A percentile compares a stretch with the other conserved stretches of the same genome.
phyloP scores from a whole-genome alignment of 2,113 vertebrate species.

The Corythaeola cristata region DNA sequence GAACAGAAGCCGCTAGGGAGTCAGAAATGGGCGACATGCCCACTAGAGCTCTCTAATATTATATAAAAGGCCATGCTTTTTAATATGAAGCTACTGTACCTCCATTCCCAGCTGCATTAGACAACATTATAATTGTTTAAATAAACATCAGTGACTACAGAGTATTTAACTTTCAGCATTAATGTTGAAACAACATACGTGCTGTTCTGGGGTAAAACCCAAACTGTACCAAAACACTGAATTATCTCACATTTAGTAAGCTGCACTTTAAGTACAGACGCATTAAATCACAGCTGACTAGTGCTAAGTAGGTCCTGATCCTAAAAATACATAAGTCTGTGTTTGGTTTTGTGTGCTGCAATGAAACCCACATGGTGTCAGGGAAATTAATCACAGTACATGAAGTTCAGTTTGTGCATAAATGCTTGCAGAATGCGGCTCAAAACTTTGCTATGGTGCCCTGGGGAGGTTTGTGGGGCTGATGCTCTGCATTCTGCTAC shows the following conservation, averaged over 20 bases:
- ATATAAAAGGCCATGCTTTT: neutral
- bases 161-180: neutral
- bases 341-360: constrained; percentile 15
- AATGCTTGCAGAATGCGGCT: neutral
- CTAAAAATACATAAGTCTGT: neutral
- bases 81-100: neutral
- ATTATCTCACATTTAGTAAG: neutral
- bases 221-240: neutral
- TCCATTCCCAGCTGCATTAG: neutral
- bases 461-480: neutral
- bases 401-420: neutral
- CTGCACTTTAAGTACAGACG: neutral
- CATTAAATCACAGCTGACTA: neutral
- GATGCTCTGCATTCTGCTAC: neutral
- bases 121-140: neutral
- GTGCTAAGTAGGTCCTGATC: constrained; percentile 12
- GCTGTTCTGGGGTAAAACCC: neutral
- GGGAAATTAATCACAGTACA: constrained; percentile 8
- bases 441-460: neutral
- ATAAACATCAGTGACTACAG: neutral
- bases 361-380: neutral
- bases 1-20: neutral
- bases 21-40: neutral
- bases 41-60: neutral
- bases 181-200: neutral